These are phyloP conservation scores for Leucozona laternaria DNA, from an alignment of 2,888 invertebrate species.

Conservation along the genomic window DNA sequence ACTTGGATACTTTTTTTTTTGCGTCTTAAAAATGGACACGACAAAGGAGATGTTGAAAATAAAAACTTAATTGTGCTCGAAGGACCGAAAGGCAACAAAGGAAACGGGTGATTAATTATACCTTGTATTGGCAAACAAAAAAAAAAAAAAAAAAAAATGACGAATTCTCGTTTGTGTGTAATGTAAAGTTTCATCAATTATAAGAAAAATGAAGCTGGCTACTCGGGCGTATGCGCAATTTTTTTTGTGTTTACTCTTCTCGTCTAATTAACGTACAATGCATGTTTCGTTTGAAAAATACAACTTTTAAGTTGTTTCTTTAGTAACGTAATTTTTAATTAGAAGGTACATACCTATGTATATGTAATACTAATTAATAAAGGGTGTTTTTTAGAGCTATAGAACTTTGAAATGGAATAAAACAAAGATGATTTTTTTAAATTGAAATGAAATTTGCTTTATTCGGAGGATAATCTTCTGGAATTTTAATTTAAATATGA, in stretches of 20 bases:
- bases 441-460: too few relatives aligned
- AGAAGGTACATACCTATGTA: too few relatives aligned
- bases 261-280: background rate
- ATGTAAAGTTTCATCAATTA: constrained; percentile 44
- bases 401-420: too few relatives aligned
- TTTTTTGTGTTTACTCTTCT: background rate
- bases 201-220: constrained; percentile 8
- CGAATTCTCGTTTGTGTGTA: constrained; percentile 30
- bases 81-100: constrained; percentile 16
- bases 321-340: background rate
- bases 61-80: constrained; percentile 35
- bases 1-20: background rate
- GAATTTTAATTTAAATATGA: too few relatives aligned
- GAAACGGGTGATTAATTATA: constrained; percentile 61
- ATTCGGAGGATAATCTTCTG: too few relatives aligned
- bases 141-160: constrained; percentile 9
- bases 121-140: background rate
- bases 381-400: too few relatives aligned
- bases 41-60: constrained; percentile 18
- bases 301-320: background rate
- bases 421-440: too few relatives aligned
- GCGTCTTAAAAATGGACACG: constrained; percentile 2
- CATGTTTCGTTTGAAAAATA: background rate
- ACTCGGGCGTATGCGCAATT: constrained; percentile 43
- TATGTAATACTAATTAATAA: too few relatives aligned